phyloP scores from a whole-genome alignment of 2,888 invertebrate species.

The Petrolisthes manimaculis region DNA sequence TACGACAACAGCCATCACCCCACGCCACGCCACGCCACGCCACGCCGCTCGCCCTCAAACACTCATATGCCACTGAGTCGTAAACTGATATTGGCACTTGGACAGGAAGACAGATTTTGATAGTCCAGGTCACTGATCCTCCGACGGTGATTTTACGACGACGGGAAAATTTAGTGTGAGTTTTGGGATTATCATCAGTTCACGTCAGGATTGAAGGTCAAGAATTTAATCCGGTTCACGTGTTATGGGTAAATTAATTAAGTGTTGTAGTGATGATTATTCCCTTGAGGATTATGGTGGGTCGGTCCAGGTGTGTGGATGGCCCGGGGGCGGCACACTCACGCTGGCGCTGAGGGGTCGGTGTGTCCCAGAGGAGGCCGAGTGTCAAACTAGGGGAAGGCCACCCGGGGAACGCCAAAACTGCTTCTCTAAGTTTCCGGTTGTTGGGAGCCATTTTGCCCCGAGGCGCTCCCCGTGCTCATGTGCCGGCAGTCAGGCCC shows the following conservation, averaged over 20 bases:
- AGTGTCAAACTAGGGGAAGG: conserved; percentile 62
- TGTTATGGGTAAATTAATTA: neutral
- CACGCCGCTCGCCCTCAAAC: neutral
- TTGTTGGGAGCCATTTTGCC: conserved; percentile 60
- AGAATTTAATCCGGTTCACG: neutral
- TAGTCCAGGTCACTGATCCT: no score
- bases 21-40: conserved; percentile 6
- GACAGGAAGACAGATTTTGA: no score
- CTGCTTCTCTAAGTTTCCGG: conserved; percentile 63
- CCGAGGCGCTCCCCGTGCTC: conserved; percentile 59
- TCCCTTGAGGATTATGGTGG: conserved; percentile 6
- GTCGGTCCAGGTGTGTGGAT: neutral
- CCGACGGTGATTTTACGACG: no score
- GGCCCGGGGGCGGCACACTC: conserved; percentile 7
- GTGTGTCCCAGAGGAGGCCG: conserved; percentile 59
- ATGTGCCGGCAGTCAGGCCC: conserved; percentile 52
- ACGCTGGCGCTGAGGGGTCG: conserved; percentile 35
- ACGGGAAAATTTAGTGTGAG: no score
- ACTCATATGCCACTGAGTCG: no score
- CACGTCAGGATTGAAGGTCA: no score
- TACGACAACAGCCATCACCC: conserved; percentile 7
- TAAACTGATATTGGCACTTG: no score
- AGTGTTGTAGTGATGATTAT: neutral
- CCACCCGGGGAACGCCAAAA: conserved; percentile 61
- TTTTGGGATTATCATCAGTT: no score